Conservation (phyloP, 2,888 invertebrate genomes). For the Ormia ochracea region DNA sequence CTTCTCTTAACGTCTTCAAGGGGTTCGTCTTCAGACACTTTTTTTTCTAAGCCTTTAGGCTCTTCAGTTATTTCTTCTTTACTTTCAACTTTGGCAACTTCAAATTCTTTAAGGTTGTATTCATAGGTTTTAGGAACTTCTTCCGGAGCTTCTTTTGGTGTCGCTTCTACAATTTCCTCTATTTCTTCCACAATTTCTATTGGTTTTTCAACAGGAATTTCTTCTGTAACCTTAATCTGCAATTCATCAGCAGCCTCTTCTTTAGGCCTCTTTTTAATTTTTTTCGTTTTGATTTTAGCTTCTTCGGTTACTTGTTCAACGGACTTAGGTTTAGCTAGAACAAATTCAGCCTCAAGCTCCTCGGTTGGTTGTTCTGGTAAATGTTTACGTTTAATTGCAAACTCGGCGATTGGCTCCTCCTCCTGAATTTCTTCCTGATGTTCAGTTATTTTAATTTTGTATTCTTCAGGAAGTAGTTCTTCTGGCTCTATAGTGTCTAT, state of each 20-base stretch:
- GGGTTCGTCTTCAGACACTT: constrained; percentile 68
- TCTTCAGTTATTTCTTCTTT: constrained; percentile 57
- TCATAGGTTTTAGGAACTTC: constrained; percentile 67
- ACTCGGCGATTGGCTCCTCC: constrained; percentile 55
- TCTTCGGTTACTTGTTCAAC: constrained; percentile 68
- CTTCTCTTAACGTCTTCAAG: constrained; percentile 63
- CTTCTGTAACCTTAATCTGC: constrained; percentile 68
- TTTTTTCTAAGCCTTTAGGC: constrained; percentile 59
- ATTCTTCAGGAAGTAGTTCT: constrained; percentile 67
- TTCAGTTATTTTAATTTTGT: constrained; percentile 64
- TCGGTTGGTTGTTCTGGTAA: constrained; percentile 64
- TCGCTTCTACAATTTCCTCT: constrained; percentile 65
- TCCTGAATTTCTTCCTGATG: constrained; percentile 64
- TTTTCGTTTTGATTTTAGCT: constrained; percentile 67
- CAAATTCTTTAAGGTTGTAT: constrained; percentile 68
- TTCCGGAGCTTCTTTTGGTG: constrained; percentile 50
- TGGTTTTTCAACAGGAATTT: constrained; percentile 58
- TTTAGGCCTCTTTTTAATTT: constrained; percentile 64
- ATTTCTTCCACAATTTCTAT: constrained; percentile 66
- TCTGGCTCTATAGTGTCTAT: constrained; percentile 32
- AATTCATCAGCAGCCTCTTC: constrained; percentile 66
- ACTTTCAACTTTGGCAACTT: constrained; percentile 64
- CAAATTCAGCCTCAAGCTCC: constrained; percentile 69
- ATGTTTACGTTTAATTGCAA: constrained; percentile 55
- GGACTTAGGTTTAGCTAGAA: constrained; percentile 68